These are phyloP conservation scores for Nyctibius grandis DNA, from an alignment of 2,797 vertebrate species.

Conservation along the genomic window DNA sequence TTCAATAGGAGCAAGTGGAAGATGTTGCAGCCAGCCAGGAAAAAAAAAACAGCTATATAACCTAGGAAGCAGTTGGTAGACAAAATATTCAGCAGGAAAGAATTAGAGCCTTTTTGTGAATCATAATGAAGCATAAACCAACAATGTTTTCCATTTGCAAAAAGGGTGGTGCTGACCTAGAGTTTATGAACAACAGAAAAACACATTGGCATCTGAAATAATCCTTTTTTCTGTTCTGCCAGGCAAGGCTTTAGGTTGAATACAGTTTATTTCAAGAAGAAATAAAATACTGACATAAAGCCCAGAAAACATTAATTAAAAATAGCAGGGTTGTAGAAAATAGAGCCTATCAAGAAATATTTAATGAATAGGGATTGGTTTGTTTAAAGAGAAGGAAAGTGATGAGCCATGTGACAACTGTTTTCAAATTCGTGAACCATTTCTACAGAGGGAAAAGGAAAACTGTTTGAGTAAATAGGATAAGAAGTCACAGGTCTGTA, in stretches of 20 bases:
- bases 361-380: not conserved
- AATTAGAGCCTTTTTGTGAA: not conserved
- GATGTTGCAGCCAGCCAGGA: not conserved
- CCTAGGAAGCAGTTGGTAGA: not conserved
- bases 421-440: not conserved
- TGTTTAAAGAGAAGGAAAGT: not conserved
- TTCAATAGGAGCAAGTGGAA: not conserved
- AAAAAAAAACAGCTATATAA: not conserved
- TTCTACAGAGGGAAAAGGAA: not conserved
- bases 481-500: not conserved
- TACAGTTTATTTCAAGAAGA: not conserved
- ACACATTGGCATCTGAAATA: not conserved
- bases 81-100: not conserved
- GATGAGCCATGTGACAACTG: not conserved
- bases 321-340: not conserved
- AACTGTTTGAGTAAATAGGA: not conserved
- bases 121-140: not conserved
- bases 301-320: not conserved
- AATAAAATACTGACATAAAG: not conserved
- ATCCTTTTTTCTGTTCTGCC: not conserved
- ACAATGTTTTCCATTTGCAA: not conserved
- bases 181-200: not conserved
- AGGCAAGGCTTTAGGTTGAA: fast-evolving
- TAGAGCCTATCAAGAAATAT: not conserved
- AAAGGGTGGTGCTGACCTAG: fast-evolving